phyloP scores from a whole-genome alignment of 2,113 vertebrate genomes.

The Malurus cyaneus region DNA sequence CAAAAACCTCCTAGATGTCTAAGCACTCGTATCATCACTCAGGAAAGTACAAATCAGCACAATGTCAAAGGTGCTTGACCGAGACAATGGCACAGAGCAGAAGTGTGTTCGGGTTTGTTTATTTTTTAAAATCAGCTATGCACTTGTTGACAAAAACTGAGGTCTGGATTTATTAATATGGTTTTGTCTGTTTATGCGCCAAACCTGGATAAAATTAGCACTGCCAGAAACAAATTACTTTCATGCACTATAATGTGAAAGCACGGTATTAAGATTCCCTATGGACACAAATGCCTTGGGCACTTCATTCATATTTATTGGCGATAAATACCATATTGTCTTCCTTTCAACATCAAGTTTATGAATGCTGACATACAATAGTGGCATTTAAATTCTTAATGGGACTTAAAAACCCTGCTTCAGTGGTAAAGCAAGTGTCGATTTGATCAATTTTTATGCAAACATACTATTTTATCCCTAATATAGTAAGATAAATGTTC shows the following conservation, averaged over 20 bases:
- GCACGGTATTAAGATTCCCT: not conserved
- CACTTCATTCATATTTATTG: conserved; percentile 1
- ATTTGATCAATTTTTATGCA: conserved; percentile 48
- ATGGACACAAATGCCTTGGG: conserved; percentile 7
- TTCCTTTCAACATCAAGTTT: conserved; percentile 31
- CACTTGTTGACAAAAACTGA: not conserved
- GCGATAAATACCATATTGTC: conserved; percentile 23
- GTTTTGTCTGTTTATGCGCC: not conserved
- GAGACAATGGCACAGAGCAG: not conserved
- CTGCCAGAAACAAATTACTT: conserved; percentile 50
- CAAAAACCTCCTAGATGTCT: not conserved
- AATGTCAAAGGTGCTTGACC: not conserved
- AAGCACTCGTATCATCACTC: not conserved
- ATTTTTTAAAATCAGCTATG: not conserved
- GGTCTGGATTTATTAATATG: not conserved
- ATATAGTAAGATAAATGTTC: conserved; percentile 8
- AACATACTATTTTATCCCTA: not conserved
- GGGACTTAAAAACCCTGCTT: conserved; percentile 37
- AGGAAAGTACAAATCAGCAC: not conserved
- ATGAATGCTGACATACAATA: conserved; percentile 44
- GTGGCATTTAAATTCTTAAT: conserved; percentile 36
- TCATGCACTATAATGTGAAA: not conserved
- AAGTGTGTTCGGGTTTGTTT: not conserved
- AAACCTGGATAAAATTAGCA: not conserved
- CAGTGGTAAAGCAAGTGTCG: conserved; percentile 15